These are phyloP conservation scores for Menura novaehollandiae DNA, from an alignment of 2,113 vertebrate genomes.

Conservation along the genomic window DNA sequence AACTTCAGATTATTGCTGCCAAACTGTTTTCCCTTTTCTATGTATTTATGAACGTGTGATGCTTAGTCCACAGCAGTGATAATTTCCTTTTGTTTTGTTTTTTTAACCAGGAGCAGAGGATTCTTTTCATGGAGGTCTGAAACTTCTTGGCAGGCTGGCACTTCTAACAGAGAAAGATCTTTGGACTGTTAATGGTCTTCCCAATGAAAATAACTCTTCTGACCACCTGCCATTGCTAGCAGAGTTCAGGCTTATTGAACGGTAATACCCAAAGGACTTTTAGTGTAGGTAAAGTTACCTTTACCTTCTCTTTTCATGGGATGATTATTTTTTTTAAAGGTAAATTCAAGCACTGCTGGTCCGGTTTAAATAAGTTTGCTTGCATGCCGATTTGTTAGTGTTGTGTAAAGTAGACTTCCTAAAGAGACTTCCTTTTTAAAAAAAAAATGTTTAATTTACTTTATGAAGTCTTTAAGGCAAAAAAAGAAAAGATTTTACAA, in stretches of 20 bases:
- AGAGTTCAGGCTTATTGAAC: conserved; percentile 78
- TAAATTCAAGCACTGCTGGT: conserved; percentile 36
- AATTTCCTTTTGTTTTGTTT: not conserved
- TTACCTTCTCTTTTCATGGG: not conserved
- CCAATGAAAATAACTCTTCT: conserved; percentile 87
- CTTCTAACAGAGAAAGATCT: conserved; percentile 85
- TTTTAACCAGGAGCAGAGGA: conserved; percentile 55
- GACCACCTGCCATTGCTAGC: conserved; percentile 92
- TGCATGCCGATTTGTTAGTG: conserved; percentile 45
- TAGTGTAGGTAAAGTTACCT: not conserved
- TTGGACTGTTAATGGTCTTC: conserved; percentile 83
- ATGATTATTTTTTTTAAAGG: not conserved
- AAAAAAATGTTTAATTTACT: not conserved
- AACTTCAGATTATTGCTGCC: not conserved
- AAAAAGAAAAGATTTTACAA: conserved; percentile 51
- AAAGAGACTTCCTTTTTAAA: not conserved
- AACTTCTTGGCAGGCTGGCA: conserved; percentile 84
- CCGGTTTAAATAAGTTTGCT: not conserved
- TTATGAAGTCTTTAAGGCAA: not conserved
- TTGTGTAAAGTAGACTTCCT: conserved; percentile 31
- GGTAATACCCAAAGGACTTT: conserved; percentile 55
- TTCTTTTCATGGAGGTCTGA: conserved; percentile 75
- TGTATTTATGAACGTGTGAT: rapidly evolving
- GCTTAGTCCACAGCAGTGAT: not conserved
- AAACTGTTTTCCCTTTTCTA: not conserved